Conservation (phyloP, 2,888 invertebrate genomes). For the Disparrhopalites patrizii region DNA sequence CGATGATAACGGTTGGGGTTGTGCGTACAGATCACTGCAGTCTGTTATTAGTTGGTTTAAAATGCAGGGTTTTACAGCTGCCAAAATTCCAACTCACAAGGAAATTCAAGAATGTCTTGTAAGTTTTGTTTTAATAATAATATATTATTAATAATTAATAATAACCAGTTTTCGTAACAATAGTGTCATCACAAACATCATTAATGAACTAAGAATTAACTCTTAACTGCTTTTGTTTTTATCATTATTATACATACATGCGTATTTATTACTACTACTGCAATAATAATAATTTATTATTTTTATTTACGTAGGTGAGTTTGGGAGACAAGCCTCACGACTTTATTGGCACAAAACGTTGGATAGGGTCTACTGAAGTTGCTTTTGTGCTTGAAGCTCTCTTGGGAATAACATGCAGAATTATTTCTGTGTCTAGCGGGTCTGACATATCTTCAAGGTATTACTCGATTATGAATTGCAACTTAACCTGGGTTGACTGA, state of each 20-base stretch:
- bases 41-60: constrained; percentile 92
- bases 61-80: constrained; percentile 76
- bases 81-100: constrained; percentile 70
- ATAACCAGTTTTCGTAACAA: too few species aligned
- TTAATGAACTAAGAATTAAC: too few species aligned
- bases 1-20: constrained; percentile 99
- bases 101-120: constrained; percentile 93
- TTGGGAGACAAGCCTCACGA: constrained; percentile 85
- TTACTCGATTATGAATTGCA: neutral
- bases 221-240: neutral
- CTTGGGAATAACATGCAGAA: constrained; percentile 5
- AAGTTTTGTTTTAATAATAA: constrained; percentile 10
- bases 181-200: too few species aligned
- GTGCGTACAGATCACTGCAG: constrained; percentile 96
- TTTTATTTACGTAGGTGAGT: constrained; percentile 40
- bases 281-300: neutral
- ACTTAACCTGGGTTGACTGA: too few species aligned
- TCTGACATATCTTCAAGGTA: constrained; percentile 63
- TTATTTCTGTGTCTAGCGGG: constrained; percentile 77
- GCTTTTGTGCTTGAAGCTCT: constrained; percentile 67
- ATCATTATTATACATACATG: neutral
- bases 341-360: constrained; percentile 87
- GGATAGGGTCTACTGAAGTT: constrained; percentile 99
- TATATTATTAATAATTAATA: too few species aligned
- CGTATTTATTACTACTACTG: neutral